Base-by-base conservation (phyloP, 2,797 vertebrate species). In the Lateolabrax maculatus region DNA sequence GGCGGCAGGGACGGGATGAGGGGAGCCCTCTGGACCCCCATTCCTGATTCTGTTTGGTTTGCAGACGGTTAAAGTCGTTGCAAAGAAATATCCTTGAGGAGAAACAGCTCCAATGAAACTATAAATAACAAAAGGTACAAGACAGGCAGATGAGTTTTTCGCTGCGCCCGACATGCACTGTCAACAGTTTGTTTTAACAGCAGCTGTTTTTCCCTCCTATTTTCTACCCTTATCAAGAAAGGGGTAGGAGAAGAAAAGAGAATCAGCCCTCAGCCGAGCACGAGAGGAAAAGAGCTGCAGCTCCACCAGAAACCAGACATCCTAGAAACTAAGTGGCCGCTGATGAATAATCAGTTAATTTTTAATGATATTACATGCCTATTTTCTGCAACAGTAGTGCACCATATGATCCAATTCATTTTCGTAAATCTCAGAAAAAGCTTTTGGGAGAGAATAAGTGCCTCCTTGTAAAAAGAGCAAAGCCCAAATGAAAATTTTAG, bases 121-220 rank as follows among this genome's bases (percentile, higher is more conserved):
- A 84, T 90, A 84, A 86, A 87, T 86, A 81, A 77, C 77, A 81
- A 75, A 70, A 86, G 37, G 49, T 72, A 77, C 13, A 12, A 85
- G 87, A 62, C 73, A 73, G 79, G 87, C 80, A 81, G 85, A 81
- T 48, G 78, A 73, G 81, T 87, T n/a, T 84, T 63, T 79, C 63
- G 57, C 39, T 0, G 13, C 0, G 21, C 53, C 61, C 21, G 43
- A 84, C 80, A 86, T 58, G 58, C 83, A 71, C 71, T 78, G 75
- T 82, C 71, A 87, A 87, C 79, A 84, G 69, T 83, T 86, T 85
- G 82, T 76, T 87, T 77, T 78, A 61, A 36, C 72, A 64, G 69
- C 85, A 85, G 83, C 71, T 86, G 79, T 74, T 87, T 80, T 41
- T 72, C 13, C 56, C 58, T 79, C 68, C 53, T 65, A 19, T 75